These are phyloP conservation scores for Parthenolecanium corni DNA, from an alignment of 2,888 invertebrate species.

Conservation along the genomic window DNA sequence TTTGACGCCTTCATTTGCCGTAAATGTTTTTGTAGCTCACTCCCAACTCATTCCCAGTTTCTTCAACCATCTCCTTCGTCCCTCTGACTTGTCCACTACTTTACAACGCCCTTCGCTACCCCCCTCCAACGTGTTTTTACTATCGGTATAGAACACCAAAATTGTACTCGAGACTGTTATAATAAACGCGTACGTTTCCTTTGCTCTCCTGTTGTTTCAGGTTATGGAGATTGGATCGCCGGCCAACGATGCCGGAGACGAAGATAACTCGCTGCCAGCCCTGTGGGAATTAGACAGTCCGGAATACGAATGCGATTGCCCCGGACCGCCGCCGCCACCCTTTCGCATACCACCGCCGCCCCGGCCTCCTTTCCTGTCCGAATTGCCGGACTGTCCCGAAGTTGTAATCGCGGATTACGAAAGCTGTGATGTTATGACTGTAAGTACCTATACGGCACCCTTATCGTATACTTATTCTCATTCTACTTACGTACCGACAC, in stretches of 20 bases:
- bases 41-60: no score
- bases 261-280: conserved; percentile 30
- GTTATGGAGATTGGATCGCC: conserved; percentile 28
- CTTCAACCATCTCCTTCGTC: no score
- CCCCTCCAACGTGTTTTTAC: no score
- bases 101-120: no score
- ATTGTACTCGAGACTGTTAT: background rate
- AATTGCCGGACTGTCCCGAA: conserved; percentile 54
- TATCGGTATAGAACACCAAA: no score
- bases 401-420: conserved; percentile 58
- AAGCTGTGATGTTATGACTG: conserved; percentile 65
- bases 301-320: conserved; percentile 62
- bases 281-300: conserved; percentile 61
- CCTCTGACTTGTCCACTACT: no score
- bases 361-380: conserved; percentile 59
- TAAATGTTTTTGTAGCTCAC: no score
- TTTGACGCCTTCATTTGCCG: no score
- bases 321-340: conserved; percentile 57
- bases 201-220: conserved; percentile 16
- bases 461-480: no score
- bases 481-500: no score
- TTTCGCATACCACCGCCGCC: conserved; percentile 63
- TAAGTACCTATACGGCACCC: no score
- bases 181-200: no score
- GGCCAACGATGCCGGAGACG: conserved; percentile 27